Conservation (phyloP, 2,113 vertebrate species). For the Saguinus imperator region DNA sequence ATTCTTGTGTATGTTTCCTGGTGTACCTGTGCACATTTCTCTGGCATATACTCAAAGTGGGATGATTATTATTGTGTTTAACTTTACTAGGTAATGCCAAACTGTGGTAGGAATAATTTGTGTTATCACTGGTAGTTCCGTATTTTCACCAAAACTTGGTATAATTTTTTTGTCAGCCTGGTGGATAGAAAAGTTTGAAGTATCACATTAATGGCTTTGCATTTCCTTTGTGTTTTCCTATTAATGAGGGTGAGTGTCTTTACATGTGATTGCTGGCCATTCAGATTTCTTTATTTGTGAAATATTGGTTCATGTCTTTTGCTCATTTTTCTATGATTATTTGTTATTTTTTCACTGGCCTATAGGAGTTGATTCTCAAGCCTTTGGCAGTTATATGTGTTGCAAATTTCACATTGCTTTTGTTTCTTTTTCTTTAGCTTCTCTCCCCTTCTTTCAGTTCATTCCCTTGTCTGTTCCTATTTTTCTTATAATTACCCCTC, state of each 20-base stretch:
- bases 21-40: not conserved
- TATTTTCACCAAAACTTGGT: not conserved
- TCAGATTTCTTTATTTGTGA: conserved; percentile 7
- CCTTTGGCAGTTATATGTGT: not conserved
- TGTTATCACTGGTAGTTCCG: not conserved
- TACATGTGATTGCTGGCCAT: not conserved
- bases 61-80: not conserved
- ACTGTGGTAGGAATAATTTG: not conserved
- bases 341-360: not conserved
- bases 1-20: not conserved
- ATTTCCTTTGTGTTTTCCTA: not conserved
- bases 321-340: not conserved
- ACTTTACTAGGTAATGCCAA: not conserved
- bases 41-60: not conserved
- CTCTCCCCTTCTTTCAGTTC: not conserved
- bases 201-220: conserved; percentile 19
- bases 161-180: not conserved
- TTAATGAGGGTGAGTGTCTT: not conserved
- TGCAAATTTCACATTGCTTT: not conserved
- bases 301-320: conserved; percentile 18
- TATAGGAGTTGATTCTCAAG: not conserved
- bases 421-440: not conserved
- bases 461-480: not conserved
- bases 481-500: not conserved
- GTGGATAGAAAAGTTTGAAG: not conserved